Evolutionary conservation across 2,888 invertebrate genomes (phyloP), one percentile per base, ranked within the genome.

Genomic region (Plebejus melissa): DNA sequence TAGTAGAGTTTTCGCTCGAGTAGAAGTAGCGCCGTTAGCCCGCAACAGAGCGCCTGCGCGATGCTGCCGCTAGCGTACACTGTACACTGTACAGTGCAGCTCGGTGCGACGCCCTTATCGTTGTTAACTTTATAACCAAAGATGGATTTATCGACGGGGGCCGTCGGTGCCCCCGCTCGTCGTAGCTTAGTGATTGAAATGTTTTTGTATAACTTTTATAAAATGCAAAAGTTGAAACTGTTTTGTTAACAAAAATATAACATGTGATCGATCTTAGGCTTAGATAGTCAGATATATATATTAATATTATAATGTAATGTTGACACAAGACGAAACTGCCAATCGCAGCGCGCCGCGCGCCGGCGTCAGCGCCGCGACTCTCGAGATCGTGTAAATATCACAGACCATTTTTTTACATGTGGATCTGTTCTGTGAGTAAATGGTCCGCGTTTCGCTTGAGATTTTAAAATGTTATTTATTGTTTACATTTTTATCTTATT

Each of bases 51-150:
- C 74, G 74, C 57, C 46, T 41, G 50, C 50, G 74, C 76, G 75
- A 76, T 77, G 74, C 75, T 58, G 77, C 74, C 71, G 76, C 74
- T 71, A 70, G 74, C 60, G 72, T 58, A 22, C 22, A 22, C 22
- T 22, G 22, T 22, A 22, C 22, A 22, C 22, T 22, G 22, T 22
- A 75, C 76, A 76, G 76, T 76, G 82, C 84, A 84, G 84, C 82
- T 84, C 86, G 86, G 84, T 87, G 85, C 85, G 87, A 84, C 83
- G 85, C 87, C 85, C 82, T 88, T 83, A 87, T 88, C 87, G 87
- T 90, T 90, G 88, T 89, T 89, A 87, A 90, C 87, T 88, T 89
- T 88, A 88, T 90, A 90, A 92, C 93, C 92, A 93, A 93, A 92
- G 92, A 92, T 88, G 89, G 88, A 88, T 87, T 86, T 87, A 84